Evolutionary conservation across 2,888 invertebrate species (phyloP).

Genomic region (Phasia obesa): DNA sequence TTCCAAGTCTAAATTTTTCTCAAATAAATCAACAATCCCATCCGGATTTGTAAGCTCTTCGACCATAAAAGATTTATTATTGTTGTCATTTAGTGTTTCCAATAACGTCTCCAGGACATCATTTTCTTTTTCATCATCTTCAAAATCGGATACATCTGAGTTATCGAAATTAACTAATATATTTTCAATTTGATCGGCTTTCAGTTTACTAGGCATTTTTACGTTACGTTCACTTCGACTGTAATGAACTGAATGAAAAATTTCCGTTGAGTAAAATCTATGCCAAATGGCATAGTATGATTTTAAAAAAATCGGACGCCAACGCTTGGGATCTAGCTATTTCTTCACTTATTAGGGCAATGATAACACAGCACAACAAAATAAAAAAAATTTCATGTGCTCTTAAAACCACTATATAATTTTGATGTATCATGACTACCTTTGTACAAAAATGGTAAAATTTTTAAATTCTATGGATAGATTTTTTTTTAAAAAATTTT

Average conservation of each 20-base stretch:
- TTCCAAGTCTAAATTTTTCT: constrained; percentile 4
- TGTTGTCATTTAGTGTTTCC: too few relatives aligned
- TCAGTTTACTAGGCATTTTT: constrained; percentile 5
- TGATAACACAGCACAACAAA: too few relatives aligned
- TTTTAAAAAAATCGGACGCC: background rate
- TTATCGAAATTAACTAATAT: background rate
- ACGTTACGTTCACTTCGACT: background rate
- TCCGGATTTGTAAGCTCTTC: background rate
- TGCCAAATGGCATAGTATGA: constrained; percentile 5
- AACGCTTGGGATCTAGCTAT: background rate
- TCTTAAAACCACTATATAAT: too few relatives aligned
- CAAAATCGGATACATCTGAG: background rate
- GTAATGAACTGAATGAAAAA: background rate
- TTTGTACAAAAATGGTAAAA: too few relatives aligned
- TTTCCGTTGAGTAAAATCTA: background rate
- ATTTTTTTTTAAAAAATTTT: too few relatives aligned
- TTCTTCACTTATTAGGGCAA: background rate
- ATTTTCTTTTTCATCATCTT: background rate
- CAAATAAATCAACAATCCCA: constrained; percentile 15
- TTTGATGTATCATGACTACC: too few relatives aligned
- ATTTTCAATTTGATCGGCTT: constrained; percentile 1
- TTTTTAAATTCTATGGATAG: too few relatives aligned
- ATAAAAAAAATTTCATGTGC: too few relatives aligned
- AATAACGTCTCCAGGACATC: too few relatives aligned
- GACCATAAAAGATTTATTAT: too few relatives aligned